Conservation (phyloP, 53 echinoderm and acorn worm genomes). For the Zoroaster sp. region DNA sequence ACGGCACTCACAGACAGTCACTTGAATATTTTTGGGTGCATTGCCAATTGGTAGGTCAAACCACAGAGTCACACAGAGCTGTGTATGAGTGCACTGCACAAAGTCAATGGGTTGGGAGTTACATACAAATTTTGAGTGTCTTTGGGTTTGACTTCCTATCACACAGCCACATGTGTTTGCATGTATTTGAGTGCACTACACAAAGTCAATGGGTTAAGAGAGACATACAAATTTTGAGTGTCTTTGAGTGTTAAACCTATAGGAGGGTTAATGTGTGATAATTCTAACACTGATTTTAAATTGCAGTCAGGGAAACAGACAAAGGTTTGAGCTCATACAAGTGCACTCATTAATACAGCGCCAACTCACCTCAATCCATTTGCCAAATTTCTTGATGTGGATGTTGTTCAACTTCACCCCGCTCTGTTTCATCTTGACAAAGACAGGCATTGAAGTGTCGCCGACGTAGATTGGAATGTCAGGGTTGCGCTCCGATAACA, state of each 20-base stretch:
- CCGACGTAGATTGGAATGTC: slow-evolving; percentile 97
- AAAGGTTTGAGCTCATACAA: background rate
- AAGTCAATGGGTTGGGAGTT: too few relatives aligned
- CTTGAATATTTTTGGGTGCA: too few relatives aligned
- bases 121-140: too few relatives aligned
- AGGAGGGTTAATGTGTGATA: background rate
- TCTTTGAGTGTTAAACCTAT: background rate
- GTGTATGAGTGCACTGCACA: too few relatives aligned
- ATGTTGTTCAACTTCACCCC: slow-evolving; percentile 93
- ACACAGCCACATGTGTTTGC: too few relatives aligned
- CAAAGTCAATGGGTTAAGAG: too few relatives aligned
- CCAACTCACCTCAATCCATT: slow-evolving; percentile 84
- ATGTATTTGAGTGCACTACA: too few relatives aligned
- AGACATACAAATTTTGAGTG: too few relatives aligned
- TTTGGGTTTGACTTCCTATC: too few relatives aligned
- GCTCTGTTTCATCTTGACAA: slow-evolving; percentile 85
- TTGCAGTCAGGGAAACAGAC: background rate
- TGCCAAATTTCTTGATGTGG: slow-evolving; percentile 83
- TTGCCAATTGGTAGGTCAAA: too few relatives aligned
- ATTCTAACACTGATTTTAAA: background rate
- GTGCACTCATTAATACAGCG: background rate
- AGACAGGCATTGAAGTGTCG: slow-evolving; percentile 95
- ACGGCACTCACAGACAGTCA: too few relatives aligned
- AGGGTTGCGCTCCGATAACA: slow-evolving; percentile 80
- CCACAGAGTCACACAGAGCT: too few relatives aligned